phyloP scores from a whole-genome alignment of 1,140 invertebrate genomes.

The Trichoplusia ni region DNA sequence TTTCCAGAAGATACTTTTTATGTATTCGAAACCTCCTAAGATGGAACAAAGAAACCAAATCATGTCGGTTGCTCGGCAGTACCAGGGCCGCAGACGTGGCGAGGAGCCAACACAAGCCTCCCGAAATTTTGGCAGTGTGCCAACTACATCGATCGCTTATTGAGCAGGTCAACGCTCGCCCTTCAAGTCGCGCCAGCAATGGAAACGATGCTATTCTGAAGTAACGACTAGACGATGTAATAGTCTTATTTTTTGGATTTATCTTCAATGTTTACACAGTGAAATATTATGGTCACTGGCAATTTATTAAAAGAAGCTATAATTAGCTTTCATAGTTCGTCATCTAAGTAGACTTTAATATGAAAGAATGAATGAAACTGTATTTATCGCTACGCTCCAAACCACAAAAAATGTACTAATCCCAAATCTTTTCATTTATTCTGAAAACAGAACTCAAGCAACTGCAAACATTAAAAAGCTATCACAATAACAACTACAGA shows the following conservation, averaged over 20 bases:
- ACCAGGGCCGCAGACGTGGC: constrained; percentile 31
- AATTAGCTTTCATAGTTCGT: background rate
- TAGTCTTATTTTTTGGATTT: background rate
- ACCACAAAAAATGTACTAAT: too few species aligned
- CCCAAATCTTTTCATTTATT: too few species aligned
- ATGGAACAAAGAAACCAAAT: background rate
- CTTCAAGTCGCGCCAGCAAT: constrained; percentile 21
- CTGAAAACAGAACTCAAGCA: background rate
- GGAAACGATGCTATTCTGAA: constrained; percentile 15
- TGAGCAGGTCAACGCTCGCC: constrained; percentile 32
- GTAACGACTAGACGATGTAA: background rate
- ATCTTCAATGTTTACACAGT: background rate
- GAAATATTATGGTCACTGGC: background rate
- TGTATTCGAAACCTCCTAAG: background rate
- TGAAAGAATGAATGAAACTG: too few species aligned
- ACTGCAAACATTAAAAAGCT: background rate
- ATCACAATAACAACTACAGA: background rate
- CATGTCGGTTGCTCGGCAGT: background rate
- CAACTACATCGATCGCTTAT: constrained; percentile 40
- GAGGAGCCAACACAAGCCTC: constrained; percentile 29
- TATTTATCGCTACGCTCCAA: too few species aligned
- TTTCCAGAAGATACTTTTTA: too few species aligned
- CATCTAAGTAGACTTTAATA: too few species aligned
- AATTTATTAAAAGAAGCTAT: background rate
- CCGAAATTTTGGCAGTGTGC: constrained; percentile 26